Percentiles rank a stretch among this genome's conserved stretches.
Evolutionary conservation across 2,888 invertebrate genomes (phyloP).

Genomic region (Meteorus colon): DNA sequence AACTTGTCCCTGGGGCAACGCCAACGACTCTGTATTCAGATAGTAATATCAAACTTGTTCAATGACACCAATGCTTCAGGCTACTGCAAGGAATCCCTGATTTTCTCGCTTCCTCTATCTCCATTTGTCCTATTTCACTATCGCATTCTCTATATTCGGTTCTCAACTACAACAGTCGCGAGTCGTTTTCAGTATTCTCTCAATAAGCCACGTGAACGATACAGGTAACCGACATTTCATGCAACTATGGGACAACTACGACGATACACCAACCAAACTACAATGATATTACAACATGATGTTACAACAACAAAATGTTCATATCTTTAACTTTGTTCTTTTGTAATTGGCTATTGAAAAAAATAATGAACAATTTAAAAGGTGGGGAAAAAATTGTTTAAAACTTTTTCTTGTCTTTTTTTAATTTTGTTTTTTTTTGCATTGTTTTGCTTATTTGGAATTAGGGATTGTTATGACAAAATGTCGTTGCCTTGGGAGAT

Average conservation of each 20-base stretch:
- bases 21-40: slow-evolving; percentile 58
- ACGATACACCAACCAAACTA: neutral
- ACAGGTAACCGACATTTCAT: slow-evolving; percentile 2
- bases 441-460: neutral
- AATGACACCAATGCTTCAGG: slow-evolving; percentile 56
- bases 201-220: slow-evolving; percentile 5
- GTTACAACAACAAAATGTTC: neutral
- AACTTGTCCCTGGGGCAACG: slow-evolving; percentile 56
- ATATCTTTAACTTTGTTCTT: neutral
- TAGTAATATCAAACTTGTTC: slow-evolving; percentile 64
- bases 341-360: neutral
- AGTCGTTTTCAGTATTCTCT: neutral
- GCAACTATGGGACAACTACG: neutral
- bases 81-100: slow-evolving; percentile 32
- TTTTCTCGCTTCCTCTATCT: slow-evolving; percentile 8
- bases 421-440: neutral
- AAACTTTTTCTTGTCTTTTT: neutral
- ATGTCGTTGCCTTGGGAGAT: neutral
- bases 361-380: neutral
- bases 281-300: neutral
- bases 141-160: slow-evolving; percentile 31
- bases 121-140: neutral
- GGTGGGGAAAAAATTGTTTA: neutral
- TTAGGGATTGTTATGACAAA: neutral
- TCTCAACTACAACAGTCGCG: slow-evolving; percentile 19